phyloP scores from a whole-genome alignment of 35 echinoderm and acorn worm species.

The Hemicentrotus pulcherrimus region DNA sequence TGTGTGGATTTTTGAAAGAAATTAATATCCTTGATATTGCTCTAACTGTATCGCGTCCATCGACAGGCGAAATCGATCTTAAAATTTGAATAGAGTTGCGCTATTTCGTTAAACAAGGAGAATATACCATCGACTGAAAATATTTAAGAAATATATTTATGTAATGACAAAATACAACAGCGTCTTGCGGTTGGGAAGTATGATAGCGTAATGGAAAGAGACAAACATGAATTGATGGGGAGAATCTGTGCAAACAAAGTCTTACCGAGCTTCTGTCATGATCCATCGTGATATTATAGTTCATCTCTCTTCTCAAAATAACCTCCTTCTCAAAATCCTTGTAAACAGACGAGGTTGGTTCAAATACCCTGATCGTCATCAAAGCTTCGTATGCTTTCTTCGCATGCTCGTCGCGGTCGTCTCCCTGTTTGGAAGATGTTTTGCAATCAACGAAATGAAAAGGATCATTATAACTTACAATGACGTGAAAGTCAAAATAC shows the following conservation, averaged over 20 bases:
- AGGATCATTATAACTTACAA: not conserved
- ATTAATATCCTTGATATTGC: not conserved
- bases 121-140: not conserved
- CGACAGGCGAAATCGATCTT: not conserved
- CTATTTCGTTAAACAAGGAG: too few relatives aligned
- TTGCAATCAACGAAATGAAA: not conserved
- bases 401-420: conserved; percentile 49
- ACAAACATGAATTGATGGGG: not conserved
- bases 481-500: too few relatives aligned
- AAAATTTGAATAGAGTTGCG: not conserved
- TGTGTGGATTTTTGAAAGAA: not conserved
- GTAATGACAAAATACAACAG: not conserved
- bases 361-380: conserved; percentile 52
- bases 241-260: not conserved
- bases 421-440: conserved; percentile 36
- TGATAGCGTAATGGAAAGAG: not conserved
- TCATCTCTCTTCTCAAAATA: not conserved
- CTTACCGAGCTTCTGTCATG: conserved; percentile 20
- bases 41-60: not conserved
- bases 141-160: not conserved
- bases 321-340: conserved; percentile 45
- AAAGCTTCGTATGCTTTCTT: conserved; percentile 65
- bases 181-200: not conserved
- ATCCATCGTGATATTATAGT: conserved; percentile 26
- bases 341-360: conserved; percentile 46